Evolutionary conservation across 2,797 vertebrate species (phyloP).

Genomic region (Phoxinus dragarum): DNA sequence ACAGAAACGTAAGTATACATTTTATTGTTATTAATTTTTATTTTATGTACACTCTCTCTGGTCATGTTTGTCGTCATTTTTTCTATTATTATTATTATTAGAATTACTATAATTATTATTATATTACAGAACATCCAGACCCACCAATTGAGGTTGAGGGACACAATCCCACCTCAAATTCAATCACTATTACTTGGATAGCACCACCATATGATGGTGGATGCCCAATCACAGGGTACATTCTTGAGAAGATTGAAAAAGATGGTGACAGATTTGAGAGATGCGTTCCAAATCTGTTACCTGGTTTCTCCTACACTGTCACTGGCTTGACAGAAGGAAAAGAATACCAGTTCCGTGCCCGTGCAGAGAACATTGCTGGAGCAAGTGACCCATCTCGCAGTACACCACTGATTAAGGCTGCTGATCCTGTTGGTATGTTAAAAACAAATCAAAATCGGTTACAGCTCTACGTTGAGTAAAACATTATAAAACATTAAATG

Average conservation of each 20-base stretch:
- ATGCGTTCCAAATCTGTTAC: slow-evolving; percentile 89
- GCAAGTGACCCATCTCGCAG: slow-evolving; percentile 93
- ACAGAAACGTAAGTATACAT: slow-evolving; percentile 86
- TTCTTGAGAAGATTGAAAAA: slow-evolving; percentile 93
- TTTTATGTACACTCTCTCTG: background rate
- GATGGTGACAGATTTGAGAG: slow-evolving; percentile 90
- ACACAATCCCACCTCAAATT: slow-evolving; percentile 89
- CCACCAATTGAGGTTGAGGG: slow-evolving; percentile 93
- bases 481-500: slow-evolving; percentile 3
- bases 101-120: background rate
- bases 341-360: slow-evolving; percentile 93
- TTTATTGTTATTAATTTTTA: background rate
- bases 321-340: slow-evolving; percentile 88
- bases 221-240: slow-evolving; percentile 95
- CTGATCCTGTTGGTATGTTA: slow-evolving; percentile 89
- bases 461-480: slow-evolving; percentile 13
- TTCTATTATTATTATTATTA: background rate
- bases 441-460: background rate
- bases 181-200: slow-evolving; percentile 94
- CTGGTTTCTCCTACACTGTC: slow-evolving; percentile 86
- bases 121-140: slow-evolving; percentile 90
- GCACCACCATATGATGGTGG: slow-evolving; percentile 93
- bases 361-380: slow-evolving; percentile 95
- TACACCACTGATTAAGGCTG: slow-evolving; percentile 84
- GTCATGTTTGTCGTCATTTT: background rate